Evolutionary conservation across 1,140 invertebrate genomes (phyloP).

Genomic region (Nebria ingens): DNA sequence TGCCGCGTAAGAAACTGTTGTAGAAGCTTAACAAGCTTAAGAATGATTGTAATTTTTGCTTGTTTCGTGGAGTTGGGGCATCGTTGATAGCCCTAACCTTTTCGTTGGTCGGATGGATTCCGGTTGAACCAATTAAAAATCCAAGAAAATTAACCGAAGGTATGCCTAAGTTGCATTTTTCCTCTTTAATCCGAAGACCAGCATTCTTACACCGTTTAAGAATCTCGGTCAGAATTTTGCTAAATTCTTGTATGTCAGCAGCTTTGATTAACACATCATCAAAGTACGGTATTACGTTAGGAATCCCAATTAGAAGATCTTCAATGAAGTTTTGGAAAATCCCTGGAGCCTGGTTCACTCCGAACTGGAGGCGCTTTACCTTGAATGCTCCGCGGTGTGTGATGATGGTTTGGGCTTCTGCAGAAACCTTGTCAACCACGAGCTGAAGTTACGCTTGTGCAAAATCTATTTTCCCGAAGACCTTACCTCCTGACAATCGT

Average conservation of each 20-base stretch:
- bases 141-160: too few species aligned
- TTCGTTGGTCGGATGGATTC: too few species aligned
- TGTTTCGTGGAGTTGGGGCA: constrained; percentile 29
- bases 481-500: constrained; percentile 19
- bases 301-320: too few species aligned
- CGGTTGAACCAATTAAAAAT: too few species aligned
- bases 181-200: too few species aligned
- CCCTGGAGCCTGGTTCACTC: constrained; percentile 16
- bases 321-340: constrained; percentile 35
- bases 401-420: constrained; percentile 15
- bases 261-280: too few species aligned
- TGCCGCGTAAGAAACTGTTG: constrained; percentile 27
- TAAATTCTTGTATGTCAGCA: too few species aligned
- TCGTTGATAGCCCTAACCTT: constrained; percentile 31
- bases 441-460: constrained; percentile 18
- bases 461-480: constrained; percentile 19
- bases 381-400: constrained; percentile 18
- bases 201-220: too few species aligned
- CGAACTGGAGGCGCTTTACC: constrained; percentile 18
- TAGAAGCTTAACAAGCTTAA: constrained; percentile 33
- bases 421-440: constrained; percentile 12
- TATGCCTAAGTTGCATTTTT: too few species aligned
- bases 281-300: too few species aligned
- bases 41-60: constrained; percentile 30
- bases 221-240: too few species aligned